Evolutionary conservation across 2,113 vertebrate species (phyloP).

Genomic region (Gymnarchus niloticus): DNA sequence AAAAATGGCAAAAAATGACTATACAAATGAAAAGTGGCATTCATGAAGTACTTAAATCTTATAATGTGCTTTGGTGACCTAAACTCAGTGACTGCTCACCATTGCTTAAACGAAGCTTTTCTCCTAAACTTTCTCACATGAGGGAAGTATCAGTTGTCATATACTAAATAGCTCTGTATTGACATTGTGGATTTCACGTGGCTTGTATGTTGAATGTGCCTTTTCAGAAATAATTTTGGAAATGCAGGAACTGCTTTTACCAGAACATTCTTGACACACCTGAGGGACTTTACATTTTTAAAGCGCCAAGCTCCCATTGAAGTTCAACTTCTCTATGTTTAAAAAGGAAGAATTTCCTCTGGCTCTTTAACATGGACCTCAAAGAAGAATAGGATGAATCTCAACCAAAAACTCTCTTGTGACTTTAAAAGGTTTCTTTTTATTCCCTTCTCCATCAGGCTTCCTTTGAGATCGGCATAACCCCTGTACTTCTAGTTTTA

Average conservation of each 20-base stretch:
- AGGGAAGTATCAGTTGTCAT: neutral
- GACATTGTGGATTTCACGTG: no score
- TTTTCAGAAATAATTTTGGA: neutral
- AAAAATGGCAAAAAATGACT: slow-evolving; percentile 13
- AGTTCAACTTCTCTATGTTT: neutral
- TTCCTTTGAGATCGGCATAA: neutral
- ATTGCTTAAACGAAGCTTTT: neutral
- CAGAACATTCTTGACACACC: neutral
- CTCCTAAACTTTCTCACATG: neutral
- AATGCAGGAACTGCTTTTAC: neutral
- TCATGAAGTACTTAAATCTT: slow-evolving; percentile 27
- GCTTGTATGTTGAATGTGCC: no score
- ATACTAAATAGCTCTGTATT: neutral
- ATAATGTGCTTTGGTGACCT: neutral
- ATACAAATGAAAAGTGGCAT: slow-evolving; percentile 35
- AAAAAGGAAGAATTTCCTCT: neutral
- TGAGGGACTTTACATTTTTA: neutral
- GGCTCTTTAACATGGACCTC: neutral
- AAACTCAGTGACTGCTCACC: neutral
- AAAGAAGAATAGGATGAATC: neutral
- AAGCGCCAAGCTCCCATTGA: neutral
- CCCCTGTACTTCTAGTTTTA: neutral
- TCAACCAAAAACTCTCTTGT: slow-evolving; percentile 1
- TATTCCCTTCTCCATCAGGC: neutral
- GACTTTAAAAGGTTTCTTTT: neutral